Percentiles rank a stretch among this genome's conserved stretches.
phyloP scores from a whole-genome alignment of 1,140 invertebrate genomes.

The Oedothorax gibbosus region DNA sequence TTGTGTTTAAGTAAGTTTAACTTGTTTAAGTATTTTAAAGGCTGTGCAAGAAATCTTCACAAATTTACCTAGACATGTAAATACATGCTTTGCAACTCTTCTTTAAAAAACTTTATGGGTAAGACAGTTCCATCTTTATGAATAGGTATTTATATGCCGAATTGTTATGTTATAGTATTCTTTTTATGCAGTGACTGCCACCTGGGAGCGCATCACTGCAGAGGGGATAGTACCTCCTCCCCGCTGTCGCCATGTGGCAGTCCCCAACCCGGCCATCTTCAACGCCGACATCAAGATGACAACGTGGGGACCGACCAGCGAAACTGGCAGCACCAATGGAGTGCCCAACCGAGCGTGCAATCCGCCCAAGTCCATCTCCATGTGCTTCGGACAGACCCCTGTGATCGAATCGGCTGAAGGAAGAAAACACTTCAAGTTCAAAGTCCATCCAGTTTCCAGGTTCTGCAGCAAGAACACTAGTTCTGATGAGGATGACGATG shows the following conservation, averaged over 20 bases:
- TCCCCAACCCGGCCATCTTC: slow-evolving; percentile 63
- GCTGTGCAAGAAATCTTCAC: no score
- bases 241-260: slow-evolving; percentile 73
- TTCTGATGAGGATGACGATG: slow-evolving; percentile 62
- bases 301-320: slow-evolving; percentile 14
- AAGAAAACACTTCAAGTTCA: slow-evolving; percentile 58
- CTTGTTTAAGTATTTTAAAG: no score
- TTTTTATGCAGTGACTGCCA: slow-evolving; percentile 75
- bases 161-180: no score
- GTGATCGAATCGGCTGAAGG: slow-evolving; percentile 20
- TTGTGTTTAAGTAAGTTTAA: no score
- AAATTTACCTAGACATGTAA: no score
- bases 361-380: slow-evolving; percentile 64
- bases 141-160: no score
- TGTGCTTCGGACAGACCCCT: slow-evolving; percentile 62
- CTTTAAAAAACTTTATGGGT: no score
- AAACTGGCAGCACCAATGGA: neutral
- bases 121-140: no score
- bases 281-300: slow-evolving; percentile 49
- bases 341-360: slow-evolving; percentile 29
- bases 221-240: slow-evolving; percentile 79
- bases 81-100: no score
- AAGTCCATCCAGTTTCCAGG: slow-evolving; percentile 62
- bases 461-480: slow-evolving; percentile 61
- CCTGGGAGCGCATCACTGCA: slow-evolving; percentile 81